Base-by-base conservation (phyloP, 2,797 vertebrate species). In the Microctenopoma stevenorrisi region DNA sequence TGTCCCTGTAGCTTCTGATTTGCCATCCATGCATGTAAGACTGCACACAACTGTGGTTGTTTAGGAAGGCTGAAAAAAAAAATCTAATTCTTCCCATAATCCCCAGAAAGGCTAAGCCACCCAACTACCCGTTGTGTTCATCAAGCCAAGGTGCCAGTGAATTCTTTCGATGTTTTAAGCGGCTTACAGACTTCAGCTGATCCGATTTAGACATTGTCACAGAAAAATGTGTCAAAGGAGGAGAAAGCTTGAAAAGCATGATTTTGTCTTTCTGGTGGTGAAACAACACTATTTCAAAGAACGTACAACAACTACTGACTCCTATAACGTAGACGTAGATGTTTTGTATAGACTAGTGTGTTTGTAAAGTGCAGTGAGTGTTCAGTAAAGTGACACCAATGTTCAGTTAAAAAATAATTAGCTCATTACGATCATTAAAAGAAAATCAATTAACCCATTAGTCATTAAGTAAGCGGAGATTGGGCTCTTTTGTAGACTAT, bases 151-250 rank as follows among this genome's bases (percentile, higher is more conserved):
- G 91, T 91, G 91, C 88, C 83, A 66, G 74, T 65, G 78, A 92
- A 94, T 94, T 93, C 90, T 81, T 91, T 87, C 54, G 35, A 70
- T 59, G 68, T 59, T 84, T 83, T 94, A 93, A 95, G 92, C 93
- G 72, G 88, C 94, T 94, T 94, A 94, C 42, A 28, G 59, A 82
- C 74, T 76, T 79, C 74, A 75, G 83, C 71, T 89, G 88, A 93
- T 93, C 88, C 84, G 89, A 86, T 88, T 92, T 85, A 76, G 83
- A 88, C 22, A 69, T 64, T 5, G 78, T 72, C 79, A 67, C 74
- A 68, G 60, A 60, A 60, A 88, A 90, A 88, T 68, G 62, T 84
- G 83, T 64, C 79, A 73, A 84, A 53, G 16, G 18, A 16, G 5
- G 55, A 35, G 44, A 10, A 42, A 4, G 38, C 37, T 59, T 47